These are phyloP conservation scores for Drosophila ananassae DNA, from an alignment of 1,140 invertebrate genomes.

Conservation along the genomic window DNA sequence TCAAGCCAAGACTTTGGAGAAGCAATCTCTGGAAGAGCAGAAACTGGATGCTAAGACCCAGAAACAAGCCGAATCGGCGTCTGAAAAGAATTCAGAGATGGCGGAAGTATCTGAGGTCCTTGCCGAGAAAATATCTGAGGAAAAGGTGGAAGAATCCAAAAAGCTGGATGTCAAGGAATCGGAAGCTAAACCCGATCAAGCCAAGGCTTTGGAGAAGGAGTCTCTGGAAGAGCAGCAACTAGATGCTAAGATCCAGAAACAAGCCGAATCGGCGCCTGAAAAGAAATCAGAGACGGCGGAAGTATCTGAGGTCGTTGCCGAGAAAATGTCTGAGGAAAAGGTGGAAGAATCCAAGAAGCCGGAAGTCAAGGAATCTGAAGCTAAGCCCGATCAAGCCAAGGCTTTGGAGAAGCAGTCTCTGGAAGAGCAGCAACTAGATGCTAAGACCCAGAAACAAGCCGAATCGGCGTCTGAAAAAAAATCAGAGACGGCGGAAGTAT, in stretches of 20 bases:
- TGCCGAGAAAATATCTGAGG: not conserved
- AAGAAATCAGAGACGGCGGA: not conserved
- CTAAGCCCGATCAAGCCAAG: conserved; percentile 10
- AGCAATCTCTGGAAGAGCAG: not conserved
- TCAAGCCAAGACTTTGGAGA: not conserved
- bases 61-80: not conserved
- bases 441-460: not conserved
- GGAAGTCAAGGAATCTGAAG: not conserved
- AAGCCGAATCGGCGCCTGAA: not conserved
- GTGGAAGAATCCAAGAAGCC: not conserved
- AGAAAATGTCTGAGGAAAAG: not conserved
- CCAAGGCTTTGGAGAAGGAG: not conserved
- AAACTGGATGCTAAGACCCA: not conserved
- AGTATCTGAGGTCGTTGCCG: not conserved
- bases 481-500: not conserved
- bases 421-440: not conserved
- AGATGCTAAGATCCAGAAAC: not conserved
- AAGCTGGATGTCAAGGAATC: not conserved
- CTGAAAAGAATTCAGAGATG: not conserved
- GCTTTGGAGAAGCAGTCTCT: not conserved
- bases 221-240: not conserved
- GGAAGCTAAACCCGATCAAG: not conserved
- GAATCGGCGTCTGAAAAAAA: not conserved
- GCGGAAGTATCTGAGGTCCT: not conserved
- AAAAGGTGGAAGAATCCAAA: not conserved